Base-by-base conservation (phyloP, 2,797 vertebrate genomes). In the Octomys mimax region DNA sequence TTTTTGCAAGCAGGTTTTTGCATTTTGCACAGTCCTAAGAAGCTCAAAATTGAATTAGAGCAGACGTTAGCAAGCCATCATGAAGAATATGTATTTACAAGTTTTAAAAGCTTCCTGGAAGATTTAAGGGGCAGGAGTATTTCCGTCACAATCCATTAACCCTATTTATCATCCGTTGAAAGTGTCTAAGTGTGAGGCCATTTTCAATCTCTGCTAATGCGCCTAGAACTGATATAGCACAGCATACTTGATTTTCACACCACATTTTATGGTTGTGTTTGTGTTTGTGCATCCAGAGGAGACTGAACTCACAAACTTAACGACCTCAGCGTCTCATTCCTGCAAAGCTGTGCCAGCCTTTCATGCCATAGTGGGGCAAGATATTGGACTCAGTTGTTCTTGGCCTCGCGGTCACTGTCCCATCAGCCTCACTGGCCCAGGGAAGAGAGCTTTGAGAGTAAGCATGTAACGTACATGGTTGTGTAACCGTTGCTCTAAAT, bases 101-200 rank as follows among this genome's bases (percentile, higher is more conserved):
- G 16, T 94, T 96, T 96, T 92, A 96, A 97, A 96, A 96, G 46
- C 70, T 97, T 81, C 93, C 95, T 97, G 36, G 68, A 98, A 97
- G 89, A 92, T 96, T 98, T 93, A 96, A 94, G 92, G 97, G 95
- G 93, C 91, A 94, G 92, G 83, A 89, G 81, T 83, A 61, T 71
- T 90, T 97, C 95, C 97, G 94, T 97, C 83, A 78, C 92, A 96
- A 95, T 87, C 94, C 91, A 97, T 97, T 98, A 97, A 95, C 86
- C 26, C 12, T 96, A 95, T 97, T 98, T 98, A 95, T 97, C 94
- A 97, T 81, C 89, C 86, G 85, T 6, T 87, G 94, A 97, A 98
- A 96, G 96, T 89, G 87, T 61, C 78, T 62, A 95, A 97, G 70
- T 87, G 39, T 61, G 97, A 98, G 97, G 62, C 73, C 62, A 12